Evolutionary conservation across 1,140 invertebrate species (phyloP).

Genomic region (Sarcophaga peregrina): DNA sequence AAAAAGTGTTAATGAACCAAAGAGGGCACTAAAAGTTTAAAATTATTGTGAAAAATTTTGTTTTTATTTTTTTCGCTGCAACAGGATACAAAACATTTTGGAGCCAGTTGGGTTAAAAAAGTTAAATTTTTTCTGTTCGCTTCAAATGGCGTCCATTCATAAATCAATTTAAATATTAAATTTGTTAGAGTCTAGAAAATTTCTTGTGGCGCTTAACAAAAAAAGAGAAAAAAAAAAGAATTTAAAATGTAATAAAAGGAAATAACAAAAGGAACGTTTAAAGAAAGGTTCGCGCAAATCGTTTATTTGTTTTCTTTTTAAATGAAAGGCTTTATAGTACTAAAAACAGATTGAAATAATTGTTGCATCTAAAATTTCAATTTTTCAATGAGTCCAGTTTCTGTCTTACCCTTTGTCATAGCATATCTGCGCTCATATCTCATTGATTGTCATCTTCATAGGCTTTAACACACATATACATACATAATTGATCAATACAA

Average conservation of each 20-base stretch:
- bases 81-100: slow-evolving; percentile 1
- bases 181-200: slow-evolving; percentile 4
- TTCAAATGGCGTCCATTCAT: slow-evolving; percentile 1
- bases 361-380: no score
- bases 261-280: no score
- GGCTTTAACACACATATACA: no score
- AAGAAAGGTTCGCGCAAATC: no score
- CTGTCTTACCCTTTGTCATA: no score
- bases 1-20: slow-evolving; percentile 38
- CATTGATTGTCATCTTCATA: no score
- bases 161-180: slow-evolving; percentile 29
- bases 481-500: no score
- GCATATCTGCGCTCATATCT: no score
- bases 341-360: no score
- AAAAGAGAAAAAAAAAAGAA: not conserved
- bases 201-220: not conserved
- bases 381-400: no score
- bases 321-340: no score
- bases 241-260: not conserved
- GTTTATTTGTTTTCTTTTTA: no score
- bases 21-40: not conserved
- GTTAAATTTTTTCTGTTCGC: not conserved
- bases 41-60: not conserved
- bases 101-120: not conserved
- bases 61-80: not conserved